Percentiles rank a stretch among this genome's conserved stretches.
Evolutionary conservation across 2,797 vertebrate genomes (phyloP).

Genomic region (Galago senegalensis): DNA sequence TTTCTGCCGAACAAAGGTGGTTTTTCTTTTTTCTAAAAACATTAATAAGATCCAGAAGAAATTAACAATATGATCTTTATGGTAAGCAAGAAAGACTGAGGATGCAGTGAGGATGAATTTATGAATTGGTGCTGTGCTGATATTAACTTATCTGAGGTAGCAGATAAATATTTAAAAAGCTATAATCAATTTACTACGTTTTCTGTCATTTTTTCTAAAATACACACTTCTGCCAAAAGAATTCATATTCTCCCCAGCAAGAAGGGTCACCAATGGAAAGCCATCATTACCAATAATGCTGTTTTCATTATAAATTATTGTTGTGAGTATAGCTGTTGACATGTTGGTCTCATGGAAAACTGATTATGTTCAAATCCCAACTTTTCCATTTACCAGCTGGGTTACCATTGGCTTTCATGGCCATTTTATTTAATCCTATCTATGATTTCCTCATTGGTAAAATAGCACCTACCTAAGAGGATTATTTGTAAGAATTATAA

Average conservation of each 20-base stretch:
- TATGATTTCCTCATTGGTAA: constrained; percentile 21
- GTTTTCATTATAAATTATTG: background rate
- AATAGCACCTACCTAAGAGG: background rate
- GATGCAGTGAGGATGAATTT: background rate
- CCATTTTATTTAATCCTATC: background rate
- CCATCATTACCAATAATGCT: background rate
- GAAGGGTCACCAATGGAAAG: background rate
- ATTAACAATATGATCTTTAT: background rate
- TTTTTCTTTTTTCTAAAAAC: background rate
- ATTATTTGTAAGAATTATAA: background rate
- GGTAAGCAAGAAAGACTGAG: background rate
- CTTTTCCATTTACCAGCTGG: background rate
- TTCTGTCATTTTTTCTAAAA: background rate
- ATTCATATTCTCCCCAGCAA: background rate
- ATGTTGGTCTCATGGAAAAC: background rate
- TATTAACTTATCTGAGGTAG: background rate
- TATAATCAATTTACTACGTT: background rate
- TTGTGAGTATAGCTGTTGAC: background rate
- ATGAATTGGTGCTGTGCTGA: background rate
- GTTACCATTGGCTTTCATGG: background rate
- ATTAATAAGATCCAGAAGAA: background rate
- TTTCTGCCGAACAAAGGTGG: background rate
- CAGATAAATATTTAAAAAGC: background rate
- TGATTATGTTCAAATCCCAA: background rate
- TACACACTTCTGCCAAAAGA: background rate